Evolutionary conservation across 2,113 vertebrate genomes (phyloP).

Genomic region (Cephalopterus ornatus): DNA sequence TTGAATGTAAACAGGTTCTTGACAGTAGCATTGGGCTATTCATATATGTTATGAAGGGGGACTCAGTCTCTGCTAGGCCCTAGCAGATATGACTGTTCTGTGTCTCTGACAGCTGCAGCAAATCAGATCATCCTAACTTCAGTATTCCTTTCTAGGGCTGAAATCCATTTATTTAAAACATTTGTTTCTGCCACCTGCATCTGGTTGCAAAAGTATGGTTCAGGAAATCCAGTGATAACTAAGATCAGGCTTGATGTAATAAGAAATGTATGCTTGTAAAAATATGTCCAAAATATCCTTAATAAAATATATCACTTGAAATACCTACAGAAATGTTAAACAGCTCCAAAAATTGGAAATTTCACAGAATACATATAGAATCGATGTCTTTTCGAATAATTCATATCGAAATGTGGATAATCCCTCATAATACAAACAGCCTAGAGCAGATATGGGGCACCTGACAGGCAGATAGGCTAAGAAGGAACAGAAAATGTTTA

Average conservation of each 20-base stretch:
- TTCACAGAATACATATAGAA: neutral
- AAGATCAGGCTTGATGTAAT: neutral
- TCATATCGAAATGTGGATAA: neutral
- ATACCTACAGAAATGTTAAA: neutral
- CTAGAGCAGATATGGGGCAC: neutral
- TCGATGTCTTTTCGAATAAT: neutral
- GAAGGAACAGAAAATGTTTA: neutral
- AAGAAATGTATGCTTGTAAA: neutral
- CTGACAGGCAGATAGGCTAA: neutral
- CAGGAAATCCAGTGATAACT: neutral
- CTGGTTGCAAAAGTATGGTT: neutral
- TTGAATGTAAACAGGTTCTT: neutral
- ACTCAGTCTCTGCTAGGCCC: neutral
- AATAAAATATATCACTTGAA: neutral
- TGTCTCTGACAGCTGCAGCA: neutral
- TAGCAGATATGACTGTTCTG: neutral
- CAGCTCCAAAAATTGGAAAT: neutral
- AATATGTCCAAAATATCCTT: neutral
- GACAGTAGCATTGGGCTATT: neutral
- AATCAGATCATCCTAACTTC: neutral
- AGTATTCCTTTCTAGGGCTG: neutral
- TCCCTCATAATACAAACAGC: neutral
- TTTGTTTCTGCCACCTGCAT: neutral
- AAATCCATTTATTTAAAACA: neutral
- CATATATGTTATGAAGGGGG: fast-evolving